Base-by-base conservation (phyloP, 2,113 vertebrate genomes). In the Pseudonaja textilis region DNA sequence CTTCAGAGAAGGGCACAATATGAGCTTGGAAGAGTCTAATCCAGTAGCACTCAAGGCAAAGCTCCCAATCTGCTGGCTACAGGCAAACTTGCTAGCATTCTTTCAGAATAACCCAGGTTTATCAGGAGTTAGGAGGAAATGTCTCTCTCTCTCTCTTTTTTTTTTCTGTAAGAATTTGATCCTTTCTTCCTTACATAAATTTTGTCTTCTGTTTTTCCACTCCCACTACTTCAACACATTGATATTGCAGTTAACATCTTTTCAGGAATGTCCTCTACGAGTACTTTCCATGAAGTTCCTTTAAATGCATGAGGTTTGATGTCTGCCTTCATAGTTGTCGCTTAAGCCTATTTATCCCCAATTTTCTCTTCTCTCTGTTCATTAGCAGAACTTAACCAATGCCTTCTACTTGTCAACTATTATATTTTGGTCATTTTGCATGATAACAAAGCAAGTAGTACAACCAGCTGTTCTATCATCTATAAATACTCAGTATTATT, bases 401-500 rank as follows among this genome's bases (percentile, higher is more conserved):
- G 47, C 56, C 4, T 34, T 42, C 6, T 91, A 90, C 89, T 26
- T 56, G 94, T 2, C 59, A 61, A 61, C 52, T 91, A 85, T 55
- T 59, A 52, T 87, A 55, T 20, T 89, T 88, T 95, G 57, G 22
- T 93, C n/a, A 2, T 92, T n/a, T 4, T 89, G 87, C 81, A 56
- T 39, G 64, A 93, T 2, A 91, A 74, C 26, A 92, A 93, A 92
- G 50, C 12, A 86, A 52, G 2, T 56, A 59, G 89, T 18, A 81
- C 74, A 88, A 16, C 94, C 1, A 0, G n/a, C 91, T 93, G 69
- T 59, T 86, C 86, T 81, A 42, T 93, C 94, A 81, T 93, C 22
- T 59, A 92, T 90, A 87, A 90, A 94, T 93, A 94, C 47, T 93
- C 85, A 34, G 52, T 93, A 22, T 85, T 96, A 87, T 64, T 74